Conservation (phyloP, 1,140 invertebrate genomes). For the Mycetomoellerius zeteki region DNA sequence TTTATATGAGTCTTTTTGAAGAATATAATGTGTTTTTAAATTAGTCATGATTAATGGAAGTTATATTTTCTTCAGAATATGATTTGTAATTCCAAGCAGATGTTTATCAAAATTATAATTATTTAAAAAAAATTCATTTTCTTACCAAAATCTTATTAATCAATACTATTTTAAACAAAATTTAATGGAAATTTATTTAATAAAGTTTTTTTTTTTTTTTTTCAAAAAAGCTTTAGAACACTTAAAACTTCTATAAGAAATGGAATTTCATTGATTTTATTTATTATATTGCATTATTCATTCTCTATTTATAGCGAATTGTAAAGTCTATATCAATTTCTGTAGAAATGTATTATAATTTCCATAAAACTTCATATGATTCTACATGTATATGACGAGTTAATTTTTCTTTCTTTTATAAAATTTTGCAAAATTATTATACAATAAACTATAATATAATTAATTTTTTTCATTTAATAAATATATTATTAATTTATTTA, state of each 20-base stretch:
- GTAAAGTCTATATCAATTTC: not conserved
- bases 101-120: not conserved
- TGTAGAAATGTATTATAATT: not conserved
- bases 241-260: not conserved
- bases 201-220: not conserved
- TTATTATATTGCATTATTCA: not conserved
- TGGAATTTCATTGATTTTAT: not conserved
- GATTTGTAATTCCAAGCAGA: not conserved
- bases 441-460: not conserved
- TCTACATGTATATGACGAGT: not conserved
- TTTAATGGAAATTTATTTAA: conserved; percentile 1
- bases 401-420: not conserved
- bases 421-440: not conserved
- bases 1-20: not conserved
- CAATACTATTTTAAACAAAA: not conserved
- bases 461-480: not conserved
- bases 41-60: not conserved
- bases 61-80: not conserved
- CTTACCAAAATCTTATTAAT: not conserved
- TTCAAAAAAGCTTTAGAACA: not conserved
- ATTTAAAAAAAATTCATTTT: not conserved
- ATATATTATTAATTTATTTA: conserved; percentile 30
- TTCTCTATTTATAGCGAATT: not conserved
- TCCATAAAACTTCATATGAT: not conserved
- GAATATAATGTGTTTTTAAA: no score